Conservation (phyloP, 2,888 invertebrate species). For the Sepioteuthis lessoniana region DNA sequence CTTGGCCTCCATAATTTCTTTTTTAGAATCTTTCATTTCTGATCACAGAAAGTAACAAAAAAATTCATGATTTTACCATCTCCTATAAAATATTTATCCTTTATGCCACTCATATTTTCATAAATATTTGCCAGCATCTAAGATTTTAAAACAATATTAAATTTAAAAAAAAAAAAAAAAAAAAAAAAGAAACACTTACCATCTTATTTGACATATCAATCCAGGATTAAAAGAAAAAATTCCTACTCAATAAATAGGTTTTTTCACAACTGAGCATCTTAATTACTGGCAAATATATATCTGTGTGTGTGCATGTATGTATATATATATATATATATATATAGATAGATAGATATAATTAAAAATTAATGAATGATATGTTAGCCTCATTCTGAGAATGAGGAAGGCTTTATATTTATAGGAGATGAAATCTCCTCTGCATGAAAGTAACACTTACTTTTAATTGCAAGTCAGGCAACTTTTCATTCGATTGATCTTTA, state of each 20-base stretch:
- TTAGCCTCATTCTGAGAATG: constrained; percentile 42
- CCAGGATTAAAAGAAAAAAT: too few species aligned
- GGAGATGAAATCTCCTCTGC: neutral
- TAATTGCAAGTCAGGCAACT: constrained; percentile 61
- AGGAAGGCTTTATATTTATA: neutral
- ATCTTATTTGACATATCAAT: neutral
- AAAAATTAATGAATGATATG: neutral
- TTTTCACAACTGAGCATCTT: neutral
- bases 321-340: too few species aligned
- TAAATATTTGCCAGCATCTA: neutral
- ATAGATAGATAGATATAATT: too few species aligned
- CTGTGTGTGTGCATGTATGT: too few species aligned
- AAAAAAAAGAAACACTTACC: neutral
- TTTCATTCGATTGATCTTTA: constrained; percentile 52
- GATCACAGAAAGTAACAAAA: neutral
- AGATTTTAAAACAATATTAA: neutral
- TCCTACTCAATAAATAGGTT: neutral
- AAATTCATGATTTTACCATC: neutral
- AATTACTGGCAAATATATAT: neutral
- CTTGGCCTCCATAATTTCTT: neutral
- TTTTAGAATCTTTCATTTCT: neutral
- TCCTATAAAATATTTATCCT: neutral
- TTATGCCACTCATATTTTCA: neutral
- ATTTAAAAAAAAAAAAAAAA: neutral
- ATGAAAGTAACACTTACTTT: constrained; percentile 56